Percentiles rank a stretch among this genome's conserved stretches.
Evolutionary conservation across 2,888 invertebrate species (phyloP).

Genomic region (Exephanes ischioxanthus): DNA sequence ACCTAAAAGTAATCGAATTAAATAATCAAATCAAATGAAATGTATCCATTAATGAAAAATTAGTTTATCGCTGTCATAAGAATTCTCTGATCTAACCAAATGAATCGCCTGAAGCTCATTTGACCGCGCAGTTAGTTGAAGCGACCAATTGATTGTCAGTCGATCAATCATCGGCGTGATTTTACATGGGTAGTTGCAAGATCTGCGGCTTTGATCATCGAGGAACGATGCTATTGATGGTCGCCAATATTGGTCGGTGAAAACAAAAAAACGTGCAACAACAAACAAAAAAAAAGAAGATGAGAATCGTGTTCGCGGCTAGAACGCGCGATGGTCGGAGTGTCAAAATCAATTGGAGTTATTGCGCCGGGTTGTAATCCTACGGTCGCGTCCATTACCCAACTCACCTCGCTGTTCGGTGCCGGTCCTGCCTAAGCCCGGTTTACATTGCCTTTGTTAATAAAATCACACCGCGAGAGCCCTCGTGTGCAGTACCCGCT

Average conservation of each 20-base stretch:
- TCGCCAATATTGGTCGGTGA: conserved; percentile 42
- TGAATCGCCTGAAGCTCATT: neutral
- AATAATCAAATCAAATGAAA: neutral
- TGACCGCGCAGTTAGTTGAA: neutral
- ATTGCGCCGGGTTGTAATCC: conserved; percentile 76
- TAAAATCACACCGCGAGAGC: conserved; percentile 75
- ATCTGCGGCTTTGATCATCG: conserved; percentile 14
- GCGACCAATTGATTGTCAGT: neutral
- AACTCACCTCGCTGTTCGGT: conserved; percentile 42
- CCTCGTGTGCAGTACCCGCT: conserved; percentile 66
- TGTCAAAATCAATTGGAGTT: conserved; percentile 78
- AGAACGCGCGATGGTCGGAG: conserved; percentile 44
- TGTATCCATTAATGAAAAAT: neutral
- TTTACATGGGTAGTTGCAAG: neutral
- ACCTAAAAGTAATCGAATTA: neutral
- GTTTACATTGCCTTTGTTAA: conserved; percentile 78
- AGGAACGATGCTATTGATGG: conserved; percentile 35
- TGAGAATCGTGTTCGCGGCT: conserved; percentile 37
- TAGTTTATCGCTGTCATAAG: neutral
- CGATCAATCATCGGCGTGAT: conserved; percentile 11
- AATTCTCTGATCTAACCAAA: neutral
- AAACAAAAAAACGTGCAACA: neutral
- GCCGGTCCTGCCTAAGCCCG: conserved; percentile 61
- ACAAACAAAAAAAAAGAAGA: conserved; percentile 15
- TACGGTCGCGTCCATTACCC: conserved; percentile 69